phyloP scores from a whole-genome alignment of 2,113 vertebrate species.

The Falco punctatus region DNA sequence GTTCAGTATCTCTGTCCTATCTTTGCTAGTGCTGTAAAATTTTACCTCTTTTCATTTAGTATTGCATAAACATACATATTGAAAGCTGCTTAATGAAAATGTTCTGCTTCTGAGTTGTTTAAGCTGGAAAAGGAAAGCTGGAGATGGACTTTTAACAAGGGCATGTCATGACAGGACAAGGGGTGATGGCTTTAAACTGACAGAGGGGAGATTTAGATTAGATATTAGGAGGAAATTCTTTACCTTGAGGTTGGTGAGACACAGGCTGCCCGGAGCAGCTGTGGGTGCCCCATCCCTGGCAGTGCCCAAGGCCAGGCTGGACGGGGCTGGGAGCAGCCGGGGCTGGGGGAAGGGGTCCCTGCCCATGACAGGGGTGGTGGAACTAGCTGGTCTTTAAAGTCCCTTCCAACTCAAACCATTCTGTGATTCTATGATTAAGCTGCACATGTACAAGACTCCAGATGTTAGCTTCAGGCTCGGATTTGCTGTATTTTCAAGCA shows the following conservation, averaged over 20 bases:
- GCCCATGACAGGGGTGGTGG: no score
- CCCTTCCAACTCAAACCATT: no score
- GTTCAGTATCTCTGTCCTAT: neutral
- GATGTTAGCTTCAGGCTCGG: constrained; percentile 9
- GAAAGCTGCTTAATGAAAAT: neutral
- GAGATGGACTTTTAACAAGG: neutral
- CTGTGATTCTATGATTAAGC: neutral
- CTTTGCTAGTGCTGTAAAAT: neutral
- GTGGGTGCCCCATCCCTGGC: no score
- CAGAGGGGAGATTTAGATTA: no score
- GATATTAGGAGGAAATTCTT: no score
- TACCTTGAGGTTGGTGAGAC: no score
- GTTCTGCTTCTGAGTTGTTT: neutral
- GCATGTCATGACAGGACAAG: neutral
- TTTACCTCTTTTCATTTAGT: neutral
- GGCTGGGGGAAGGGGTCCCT: no score
- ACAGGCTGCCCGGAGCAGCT: no score
- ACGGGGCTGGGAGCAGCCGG: no score
- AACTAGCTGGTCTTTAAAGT: no score
- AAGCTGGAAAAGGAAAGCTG: neutral
- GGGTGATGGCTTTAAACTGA: no score
- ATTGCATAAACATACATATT: neutral
- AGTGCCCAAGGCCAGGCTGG: no score
- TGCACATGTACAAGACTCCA: neutral
- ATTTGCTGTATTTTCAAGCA: constrained; percentile 2